Evolutionary conservation across 2,888 invertebrate genomes (phyloP).

Genomic region (Hecatera dysodea): DNA sequence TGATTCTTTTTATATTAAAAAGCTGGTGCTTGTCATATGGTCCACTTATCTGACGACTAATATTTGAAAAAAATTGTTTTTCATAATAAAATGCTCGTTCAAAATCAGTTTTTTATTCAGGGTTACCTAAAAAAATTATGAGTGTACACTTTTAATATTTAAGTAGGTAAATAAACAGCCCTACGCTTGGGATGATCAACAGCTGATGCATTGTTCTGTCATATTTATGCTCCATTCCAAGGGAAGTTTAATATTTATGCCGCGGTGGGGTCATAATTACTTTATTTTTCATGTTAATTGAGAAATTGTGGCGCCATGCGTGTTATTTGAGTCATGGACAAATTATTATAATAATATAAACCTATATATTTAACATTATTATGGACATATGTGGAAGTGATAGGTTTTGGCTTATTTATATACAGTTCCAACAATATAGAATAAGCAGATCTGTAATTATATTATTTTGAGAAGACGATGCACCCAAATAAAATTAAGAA

Average conservation of each 20-base stretch:
- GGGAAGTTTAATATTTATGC: conserved; percentile 35
- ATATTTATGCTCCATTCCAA: conserved; percentile 34
- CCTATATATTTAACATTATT: background rate
- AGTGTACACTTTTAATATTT: conserved; percentile 1
- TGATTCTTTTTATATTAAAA: too few species aligned
- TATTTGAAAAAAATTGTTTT: too few species aligned
- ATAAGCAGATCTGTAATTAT: background rate
- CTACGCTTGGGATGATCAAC: conserved; percentile 39
- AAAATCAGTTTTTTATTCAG: background rate
- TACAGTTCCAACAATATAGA: background rate
- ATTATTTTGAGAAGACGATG: too few species aligned
- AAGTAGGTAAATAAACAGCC: conserved; percentile 7
- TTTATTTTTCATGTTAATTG: conserved; percentile 9
- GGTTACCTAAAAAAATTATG: background rate
- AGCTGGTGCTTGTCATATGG: too few species aligned
- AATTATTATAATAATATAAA: background rate
- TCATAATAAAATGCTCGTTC: too few species aligned
- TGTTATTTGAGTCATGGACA: background rate
- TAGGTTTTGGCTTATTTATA: background rate
- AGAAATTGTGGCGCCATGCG: background rate
- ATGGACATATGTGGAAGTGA: background rate
- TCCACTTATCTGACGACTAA: too few species aligned
- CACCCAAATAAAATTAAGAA: too few species aligned
- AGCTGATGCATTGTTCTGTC: conserved; percentile 53
- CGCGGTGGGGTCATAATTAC: conserved; percentile 15